Conservation (phyloP, 2,113 vertebrate genomes). For the Lepisosteus oculatus region DNA sequence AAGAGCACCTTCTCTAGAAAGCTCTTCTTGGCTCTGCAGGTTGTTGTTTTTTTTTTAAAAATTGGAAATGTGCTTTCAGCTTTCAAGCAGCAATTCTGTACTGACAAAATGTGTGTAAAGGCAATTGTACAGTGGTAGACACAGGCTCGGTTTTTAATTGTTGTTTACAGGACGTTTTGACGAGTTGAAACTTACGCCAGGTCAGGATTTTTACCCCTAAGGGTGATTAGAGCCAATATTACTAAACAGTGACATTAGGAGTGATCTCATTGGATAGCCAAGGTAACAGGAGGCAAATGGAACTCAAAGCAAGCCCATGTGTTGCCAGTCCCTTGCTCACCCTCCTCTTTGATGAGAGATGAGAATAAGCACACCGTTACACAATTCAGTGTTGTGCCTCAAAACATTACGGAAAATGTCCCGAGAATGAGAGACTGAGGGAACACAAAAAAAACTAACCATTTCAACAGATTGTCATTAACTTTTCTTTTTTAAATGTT, state of each 20-base stretch:
- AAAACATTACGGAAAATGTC: too few relatives aligned
- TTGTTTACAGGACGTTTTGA: constrained; percentile 43
- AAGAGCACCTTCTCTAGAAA: constrained; percentile 28
- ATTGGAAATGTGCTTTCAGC: constrained; percentile 27
- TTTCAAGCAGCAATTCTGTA: constrained; percentile 38
- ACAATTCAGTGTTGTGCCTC: background rate
- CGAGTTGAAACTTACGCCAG: background rate
- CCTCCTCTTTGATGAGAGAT: too few relatives aligned
- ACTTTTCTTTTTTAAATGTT: too few relatives aligned
- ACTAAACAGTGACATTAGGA: too few relatives aligned
- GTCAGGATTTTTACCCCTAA: background rate
- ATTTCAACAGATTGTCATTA: too few relatives aligned
- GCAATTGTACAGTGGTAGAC: constrained; percentile 45
- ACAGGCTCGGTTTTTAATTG: constrained; percentile 49
- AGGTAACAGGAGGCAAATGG: constrained; percentile 1
- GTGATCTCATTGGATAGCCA: background rate
- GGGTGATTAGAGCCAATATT: background rate
- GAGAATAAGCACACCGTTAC: too few relatives aligned
- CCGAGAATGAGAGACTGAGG: background rate
- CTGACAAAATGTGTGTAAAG: constrained; percentile 54
- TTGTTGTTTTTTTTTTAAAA: too few relatives aligned
- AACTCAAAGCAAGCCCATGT: constrained; percentile 29
- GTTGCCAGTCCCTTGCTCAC: too few relatives aligned
- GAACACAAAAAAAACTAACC: too few relatives aligned
- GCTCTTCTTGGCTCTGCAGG: background rate